Evolutionary conservation across 2,888 invertebrate species (phyloP).

Genomic region (Galerucella pusilla): DNA sequence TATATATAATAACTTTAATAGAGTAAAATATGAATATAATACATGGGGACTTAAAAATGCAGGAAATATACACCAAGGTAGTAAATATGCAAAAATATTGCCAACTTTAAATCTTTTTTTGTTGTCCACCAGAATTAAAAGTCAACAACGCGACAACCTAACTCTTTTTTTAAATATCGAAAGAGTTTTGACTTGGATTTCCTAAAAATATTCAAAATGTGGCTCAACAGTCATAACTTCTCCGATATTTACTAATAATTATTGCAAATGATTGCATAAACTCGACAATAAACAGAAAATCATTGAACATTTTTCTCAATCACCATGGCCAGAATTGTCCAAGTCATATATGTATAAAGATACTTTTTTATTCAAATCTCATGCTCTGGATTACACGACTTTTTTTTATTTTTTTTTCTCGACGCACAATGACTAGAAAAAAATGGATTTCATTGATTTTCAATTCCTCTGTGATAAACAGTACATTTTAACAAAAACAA

Average conservation of each 20-base stretch:
- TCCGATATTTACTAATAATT: slow-evolving; percentile 48
- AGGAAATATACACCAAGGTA: slow-evolving; percentile 64
- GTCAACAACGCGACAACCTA: slow-evolving; percentile 61
- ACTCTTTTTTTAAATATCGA: slow-evolving; percentile 45
- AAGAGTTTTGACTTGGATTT: slow-evolving; percentile 12
- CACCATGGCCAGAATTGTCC: neutral
- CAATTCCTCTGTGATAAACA: slow-evolving; percentile 52
- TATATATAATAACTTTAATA: slow-evolving; percentile 73
- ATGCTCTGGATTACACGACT: too few species aligned
- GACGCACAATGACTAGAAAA: neutral
- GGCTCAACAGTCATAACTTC: slow-evolving; percentile 26
- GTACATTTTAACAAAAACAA: slow-evolving; percentile 64
- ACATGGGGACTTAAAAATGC: slow-evolving; percentile 65
- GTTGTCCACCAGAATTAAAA: slow-evolving; percentile 63
- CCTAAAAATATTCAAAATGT: slow-evolving; percentile 26
- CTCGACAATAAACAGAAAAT: slow-evolving; percentile 22
- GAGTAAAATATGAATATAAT: slow-evolving; percentile 66
- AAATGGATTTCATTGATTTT: slow-evolving; percentile 16
- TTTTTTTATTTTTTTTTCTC: too few species aligned
- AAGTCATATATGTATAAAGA: neutral
- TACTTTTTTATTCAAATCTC: too few species aligned
- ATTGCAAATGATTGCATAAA: slow-evolving; percentile 56
- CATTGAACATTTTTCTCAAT: slow-evolving; percentile 2
- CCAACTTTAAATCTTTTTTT: slow-evolving; percentile 64
- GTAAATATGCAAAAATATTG: slow-evolving; percentile 68